Evolutionary conservation across 2,113 vertebrate genomes (phyloP).

Genomic region (Menidia beryllina): DNA sequence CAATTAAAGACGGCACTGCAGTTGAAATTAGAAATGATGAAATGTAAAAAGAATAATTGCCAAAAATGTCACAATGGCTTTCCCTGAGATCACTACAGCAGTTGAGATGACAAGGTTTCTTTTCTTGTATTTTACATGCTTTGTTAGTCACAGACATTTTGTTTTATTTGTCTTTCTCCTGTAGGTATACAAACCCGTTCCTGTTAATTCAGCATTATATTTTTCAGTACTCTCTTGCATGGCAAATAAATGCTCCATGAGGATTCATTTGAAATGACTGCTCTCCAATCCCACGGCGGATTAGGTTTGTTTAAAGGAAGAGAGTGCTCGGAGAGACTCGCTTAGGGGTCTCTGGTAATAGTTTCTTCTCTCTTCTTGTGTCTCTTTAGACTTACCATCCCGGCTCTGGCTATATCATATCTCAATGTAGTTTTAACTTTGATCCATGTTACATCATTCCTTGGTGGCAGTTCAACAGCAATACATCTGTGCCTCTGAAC

Average conservation of each 20-base stretch:
- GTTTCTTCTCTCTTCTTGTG: constrained; percentile 36
- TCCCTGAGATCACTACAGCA: constrained; percentile 31
- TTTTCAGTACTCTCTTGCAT: constrained; percentile 58
- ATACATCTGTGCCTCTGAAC: constrained; percentile 11
- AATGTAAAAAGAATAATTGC: not conserved
- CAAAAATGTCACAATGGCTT: constrained; percentile 29
- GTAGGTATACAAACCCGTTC: constrained; percentile 62
- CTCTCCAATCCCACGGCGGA: constrained; percentile 66
- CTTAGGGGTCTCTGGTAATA: constrained; percentile 35
- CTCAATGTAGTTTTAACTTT: constrained; percentile 31
- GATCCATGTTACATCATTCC: constrained; percentile 51
- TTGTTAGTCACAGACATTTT: constrained; percentile 69
- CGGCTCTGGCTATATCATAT: constrained; percentile 8
- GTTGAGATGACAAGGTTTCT: constrained; percentile 14
- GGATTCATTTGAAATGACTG: constrained; percentile 68
- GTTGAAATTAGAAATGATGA: constrained; percentile 7
- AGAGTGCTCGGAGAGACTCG: constrained; percentile 30
- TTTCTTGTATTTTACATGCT: constrained; percentile 54
- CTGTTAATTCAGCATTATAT: constrained; percentile 71
- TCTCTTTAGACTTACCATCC: constrained; percentile 22
- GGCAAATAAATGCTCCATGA: constrained; percentile 72
- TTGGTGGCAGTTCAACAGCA: constrained; percentile 18
- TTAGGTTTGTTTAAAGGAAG: constrained; percentile 62
- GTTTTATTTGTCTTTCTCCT: constrained; percentile 60
- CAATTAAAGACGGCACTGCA: constrained; percentile 18